Conservation (phyloP, 2,113 vertebrate species). For the Spilogale gracilis region DNA sequence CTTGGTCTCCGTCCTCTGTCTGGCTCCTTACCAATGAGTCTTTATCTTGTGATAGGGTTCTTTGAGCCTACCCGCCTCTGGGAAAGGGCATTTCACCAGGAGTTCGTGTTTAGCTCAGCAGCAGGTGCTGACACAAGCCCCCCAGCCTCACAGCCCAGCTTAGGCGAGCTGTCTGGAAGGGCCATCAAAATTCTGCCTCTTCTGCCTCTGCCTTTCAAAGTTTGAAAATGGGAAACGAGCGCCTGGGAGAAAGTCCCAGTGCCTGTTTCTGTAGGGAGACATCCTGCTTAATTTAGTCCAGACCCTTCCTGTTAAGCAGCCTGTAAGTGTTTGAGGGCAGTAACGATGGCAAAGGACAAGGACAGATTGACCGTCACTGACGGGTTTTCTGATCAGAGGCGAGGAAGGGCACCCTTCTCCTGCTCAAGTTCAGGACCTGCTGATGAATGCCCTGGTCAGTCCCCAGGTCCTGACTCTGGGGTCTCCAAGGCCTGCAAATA, state of each 20-base stretch:
- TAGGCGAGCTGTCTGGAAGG: neutral
- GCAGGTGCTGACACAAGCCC: neutral
- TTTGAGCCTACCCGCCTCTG: neutral
- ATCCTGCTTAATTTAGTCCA: constrained; percentile 70
- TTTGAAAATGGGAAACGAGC: neutral
- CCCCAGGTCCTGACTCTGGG: constrained; percentile 80
- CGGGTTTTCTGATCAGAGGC: constrained; percentile 81
- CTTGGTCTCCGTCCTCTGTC: neutral
- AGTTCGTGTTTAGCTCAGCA: neutral
- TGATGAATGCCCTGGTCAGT: constrained; percentile 78
- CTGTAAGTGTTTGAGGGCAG: constrained; percentile 79
- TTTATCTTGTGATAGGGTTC: constrained; percentile 47
- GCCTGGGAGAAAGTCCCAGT: neutral
- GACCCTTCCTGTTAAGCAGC: constrained; percentile 78
- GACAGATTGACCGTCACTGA: constrained; percentile 82
- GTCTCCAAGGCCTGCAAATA: constrained; percentile 66
- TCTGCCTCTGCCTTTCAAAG: neutral
- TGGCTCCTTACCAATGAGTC: neutral
- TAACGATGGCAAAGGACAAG: constrained; percentile 83
- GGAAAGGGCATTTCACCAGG: neutral
- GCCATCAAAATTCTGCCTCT: constrained; percentile 62
- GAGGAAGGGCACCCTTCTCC: constrained; percentile 83
- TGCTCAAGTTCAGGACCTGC: constrained; percentile 80
- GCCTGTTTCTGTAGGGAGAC: constrained; percentile 58
- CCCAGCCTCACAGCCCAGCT: constrained; percentile 39